Conservation (phyloP, 2,113 vertebrate genomes). For the Lophius piscatorius region DNA sequence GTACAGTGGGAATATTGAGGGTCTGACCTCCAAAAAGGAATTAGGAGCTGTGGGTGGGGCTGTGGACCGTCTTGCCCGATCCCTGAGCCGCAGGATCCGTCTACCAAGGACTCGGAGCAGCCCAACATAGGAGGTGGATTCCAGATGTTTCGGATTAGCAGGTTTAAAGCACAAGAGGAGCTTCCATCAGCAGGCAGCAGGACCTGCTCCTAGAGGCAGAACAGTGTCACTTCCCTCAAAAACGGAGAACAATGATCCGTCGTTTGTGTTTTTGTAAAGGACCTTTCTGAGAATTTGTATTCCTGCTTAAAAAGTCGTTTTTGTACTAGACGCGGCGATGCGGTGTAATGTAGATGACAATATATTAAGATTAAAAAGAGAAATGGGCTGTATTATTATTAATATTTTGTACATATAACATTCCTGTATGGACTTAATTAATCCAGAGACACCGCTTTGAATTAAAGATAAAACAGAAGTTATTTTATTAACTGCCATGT, state of each 20-base stretch:
- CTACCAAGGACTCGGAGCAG: conserved; percentile 60
- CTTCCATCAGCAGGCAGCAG: neutral
- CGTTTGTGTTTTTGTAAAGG: no score
- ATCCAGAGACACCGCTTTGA: neutral
- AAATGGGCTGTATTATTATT: neutral
- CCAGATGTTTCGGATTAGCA: no score
- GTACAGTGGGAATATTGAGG: conserved; percentile 93
- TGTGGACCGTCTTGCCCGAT: conserved; percentile 74
- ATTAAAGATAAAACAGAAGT: neutral
- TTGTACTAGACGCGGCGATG: no score
- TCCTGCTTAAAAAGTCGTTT: no score
- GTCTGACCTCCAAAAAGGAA: conserved; percentile 68
- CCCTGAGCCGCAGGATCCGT: conserved; percentile 75
- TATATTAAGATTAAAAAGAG: conserved; percentile 21
- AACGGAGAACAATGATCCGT: no score
- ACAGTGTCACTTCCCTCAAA: conserved; percentile 6
- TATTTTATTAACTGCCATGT: conserved; percentile 20
- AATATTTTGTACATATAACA: neutral
- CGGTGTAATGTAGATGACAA: no score
- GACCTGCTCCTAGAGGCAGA: conserved; percentile 13
- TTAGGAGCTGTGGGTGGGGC: conserved; percentile 51
- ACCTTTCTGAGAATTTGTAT: no score
- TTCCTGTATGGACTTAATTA: neutral
- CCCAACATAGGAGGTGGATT: conserved; percentile 37
- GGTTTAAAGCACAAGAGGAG: neutral